Percentiles rank a stretch among this genome's conserved stretches.
These are phyloP conservation scores for Penaeus japonicus DNA, from an alignment of 1,140 invertebrate species.

Conservation along the genomic window DNA sequence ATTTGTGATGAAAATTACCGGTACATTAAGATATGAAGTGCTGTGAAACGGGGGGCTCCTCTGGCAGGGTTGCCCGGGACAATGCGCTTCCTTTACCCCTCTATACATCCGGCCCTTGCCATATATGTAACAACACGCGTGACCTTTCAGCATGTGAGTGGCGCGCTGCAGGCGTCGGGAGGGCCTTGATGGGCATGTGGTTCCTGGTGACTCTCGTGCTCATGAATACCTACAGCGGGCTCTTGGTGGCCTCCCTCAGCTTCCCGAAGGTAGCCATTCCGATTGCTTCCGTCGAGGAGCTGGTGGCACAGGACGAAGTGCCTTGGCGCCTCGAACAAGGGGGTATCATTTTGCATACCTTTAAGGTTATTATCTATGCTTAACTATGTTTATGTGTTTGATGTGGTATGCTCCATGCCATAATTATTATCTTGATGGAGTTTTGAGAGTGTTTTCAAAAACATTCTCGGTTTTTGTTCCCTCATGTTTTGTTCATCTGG, in stretches of 20 bases:
- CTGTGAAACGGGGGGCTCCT: no score
- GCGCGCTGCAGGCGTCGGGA: neutral
- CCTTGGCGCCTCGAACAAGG: constrained; percentile 26
- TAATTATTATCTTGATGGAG: neutral
- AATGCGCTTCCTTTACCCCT: no score
- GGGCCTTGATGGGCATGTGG: constrained; percentile 32
- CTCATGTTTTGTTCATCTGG: neutral
- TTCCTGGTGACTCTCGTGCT: constrained; percentile 25
- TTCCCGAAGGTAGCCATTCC: constrained; percentile 34
- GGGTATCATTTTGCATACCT: constrained; percentile 26
- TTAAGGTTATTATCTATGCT: neutral
- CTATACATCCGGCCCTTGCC: no score
- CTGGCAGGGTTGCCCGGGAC: no score
- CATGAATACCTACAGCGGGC: constrained; percentile 30
- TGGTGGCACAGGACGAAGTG: neutral
- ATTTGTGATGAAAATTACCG: no score
- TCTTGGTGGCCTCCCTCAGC: constrained; percentile 33
- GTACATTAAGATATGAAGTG: no score
- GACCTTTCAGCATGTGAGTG: neutral
- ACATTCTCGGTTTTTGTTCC: neutral
- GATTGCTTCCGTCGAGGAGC: constrained; percentile 29
- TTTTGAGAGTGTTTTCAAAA: neutral
- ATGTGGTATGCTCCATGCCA: neutral
- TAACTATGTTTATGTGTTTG: neutral
- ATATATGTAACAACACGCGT: no score